Conservation (phyloP, 2,797 vertebrate species). For the Loriculus beryllinus region DNA sequence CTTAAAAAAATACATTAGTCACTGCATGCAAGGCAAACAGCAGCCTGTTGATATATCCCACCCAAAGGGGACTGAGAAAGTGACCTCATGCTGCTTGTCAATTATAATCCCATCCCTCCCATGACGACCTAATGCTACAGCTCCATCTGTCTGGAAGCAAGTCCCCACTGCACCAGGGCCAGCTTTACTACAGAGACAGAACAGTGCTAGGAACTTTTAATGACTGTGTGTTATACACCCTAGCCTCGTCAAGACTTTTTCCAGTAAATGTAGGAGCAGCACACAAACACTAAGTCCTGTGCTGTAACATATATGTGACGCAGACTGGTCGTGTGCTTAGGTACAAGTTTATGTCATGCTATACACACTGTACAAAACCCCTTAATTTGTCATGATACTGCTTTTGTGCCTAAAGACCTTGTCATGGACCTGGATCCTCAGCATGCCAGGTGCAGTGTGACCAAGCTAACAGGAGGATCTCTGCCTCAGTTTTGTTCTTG, state of each 20-base stretch:
- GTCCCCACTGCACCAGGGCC: neutral
- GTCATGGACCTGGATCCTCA: neutral
- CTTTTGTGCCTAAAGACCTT: neutral
- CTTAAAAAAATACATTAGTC: neutral
- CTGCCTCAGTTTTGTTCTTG: neutral
- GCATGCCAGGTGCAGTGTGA: neutral
- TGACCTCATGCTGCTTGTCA: conserved; percentile 66
- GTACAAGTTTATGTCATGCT: neutral
- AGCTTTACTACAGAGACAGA: neutral
- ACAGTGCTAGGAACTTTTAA: neutral
- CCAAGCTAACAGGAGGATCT: neutral
- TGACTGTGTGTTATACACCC: neutral
- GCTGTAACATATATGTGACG: rapidly evolving
- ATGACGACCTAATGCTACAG: conserved; percentile 4
- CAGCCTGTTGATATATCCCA: conserved; percentile 43
- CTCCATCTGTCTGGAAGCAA: neutral
- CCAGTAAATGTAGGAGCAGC: neutral
- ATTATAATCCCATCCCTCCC: conserved; percentile 43
- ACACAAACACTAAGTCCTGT: neutral
- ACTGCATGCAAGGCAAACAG: neutral
- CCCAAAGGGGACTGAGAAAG: conserved; percentile 19
- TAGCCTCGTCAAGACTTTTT: neutral
- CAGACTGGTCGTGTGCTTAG: neutral
- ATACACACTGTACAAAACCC: neutral
- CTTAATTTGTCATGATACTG: rapidly evolving